phyloP scores from a whole-genome alignment of 2,113 vertebrate species.

The Callaeas wilsoni region DNA sequence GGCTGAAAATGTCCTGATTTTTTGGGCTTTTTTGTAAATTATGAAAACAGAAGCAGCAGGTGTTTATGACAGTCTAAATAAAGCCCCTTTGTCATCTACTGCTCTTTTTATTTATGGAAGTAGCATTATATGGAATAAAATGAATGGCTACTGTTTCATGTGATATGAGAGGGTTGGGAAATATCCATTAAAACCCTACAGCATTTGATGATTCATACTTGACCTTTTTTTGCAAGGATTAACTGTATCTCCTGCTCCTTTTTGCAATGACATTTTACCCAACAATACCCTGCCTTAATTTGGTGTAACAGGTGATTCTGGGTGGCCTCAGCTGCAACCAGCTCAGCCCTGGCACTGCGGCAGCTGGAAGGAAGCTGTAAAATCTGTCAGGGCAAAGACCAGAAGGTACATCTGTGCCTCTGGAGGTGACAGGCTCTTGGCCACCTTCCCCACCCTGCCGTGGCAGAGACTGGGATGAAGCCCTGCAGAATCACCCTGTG shows the following conservation, averaged over 20 bases:
- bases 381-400: background rate
- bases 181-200: background rate
- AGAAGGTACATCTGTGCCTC: background rate
- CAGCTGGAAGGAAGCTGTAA: background rate
- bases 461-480: background rate
- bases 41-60: background rate
- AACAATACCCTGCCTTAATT: background rate
- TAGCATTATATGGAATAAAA: background rate
- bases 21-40: background rate
- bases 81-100: background rate
- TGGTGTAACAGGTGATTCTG: background rate
- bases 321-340: background rate
- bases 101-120: background rate
- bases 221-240: slow-evolving; percentile 7
- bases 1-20: background rate
- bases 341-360: background rate
- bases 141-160: background rate
- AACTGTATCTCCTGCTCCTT: background rate
- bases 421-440: background rate
- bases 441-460: background rate
- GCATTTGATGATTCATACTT: background rate
- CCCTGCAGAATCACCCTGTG: background rate
- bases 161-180: background rate
- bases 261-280: background rate
- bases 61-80: background rate